Percentiles rank a stretch among this genome's conserved stretches.
Evolutionary conservation across 2,113 vertebrate species (phyloP).

Genomic region (Phalacrocorax brasilianus): DNA sequence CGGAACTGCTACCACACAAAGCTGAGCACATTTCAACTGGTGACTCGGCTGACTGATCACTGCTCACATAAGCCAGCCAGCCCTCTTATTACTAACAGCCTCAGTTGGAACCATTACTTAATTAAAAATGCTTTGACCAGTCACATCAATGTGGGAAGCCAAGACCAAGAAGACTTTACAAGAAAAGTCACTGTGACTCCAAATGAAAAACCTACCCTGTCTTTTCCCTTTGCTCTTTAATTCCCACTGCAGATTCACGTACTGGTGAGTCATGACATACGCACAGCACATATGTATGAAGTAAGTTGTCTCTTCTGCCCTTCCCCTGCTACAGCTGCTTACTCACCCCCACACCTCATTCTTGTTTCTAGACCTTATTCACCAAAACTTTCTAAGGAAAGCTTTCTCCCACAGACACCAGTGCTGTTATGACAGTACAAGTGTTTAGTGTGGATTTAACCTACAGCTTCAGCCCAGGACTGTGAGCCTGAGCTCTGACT

Average conservation of each 20-base stretch:
- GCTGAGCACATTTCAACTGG: background rate
- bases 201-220: background rate
- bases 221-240: background rate
- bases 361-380: background rate
- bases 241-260: background rate
- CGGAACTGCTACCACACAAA: background rate
- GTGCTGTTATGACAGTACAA: background rate
- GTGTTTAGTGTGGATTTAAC: background rate
- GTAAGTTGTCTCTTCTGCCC: background rate
- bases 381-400: background rate
- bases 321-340: conserved; percentile 3
- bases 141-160: background rate
- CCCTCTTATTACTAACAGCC: background rate
- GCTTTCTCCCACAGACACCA: background rate
- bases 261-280: conserved; percentile 26
- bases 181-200: background rate
- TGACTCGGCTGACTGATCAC: background rate
- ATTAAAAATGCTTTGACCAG: background rate
- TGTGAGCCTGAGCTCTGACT: background rate
- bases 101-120: background rate
- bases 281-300: conserved; percentile 21
- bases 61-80: background rate
- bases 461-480: background rate
- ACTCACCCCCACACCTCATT: background rate
- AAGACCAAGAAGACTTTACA: background rate